These are phyloP conservation scores for Mesochorus sp. DNA, from an alignment of 2,888 invertebrate species.

Conservation along the genomic window DNA sequence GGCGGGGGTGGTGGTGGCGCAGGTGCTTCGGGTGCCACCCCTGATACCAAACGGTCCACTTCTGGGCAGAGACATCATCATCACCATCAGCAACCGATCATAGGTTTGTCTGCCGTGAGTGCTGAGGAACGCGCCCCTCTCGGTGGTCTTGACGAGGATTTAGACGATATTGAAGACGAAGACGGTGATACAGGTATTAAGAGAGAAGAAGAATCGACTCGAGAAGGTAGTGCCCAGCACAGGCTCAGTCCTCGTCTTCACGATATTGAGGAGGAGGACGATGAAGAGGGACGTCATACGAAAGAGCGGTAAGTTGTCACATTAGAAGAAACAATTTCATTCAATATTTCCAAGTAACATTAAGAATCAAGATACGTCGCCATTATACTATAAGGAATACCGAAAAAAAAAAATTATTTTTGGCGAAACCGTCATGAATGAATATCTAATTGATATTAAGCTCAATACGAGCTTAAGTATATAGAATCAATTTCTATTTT, in stretches of 20 bases:
- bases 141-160: slow-evolving; percentile 75
- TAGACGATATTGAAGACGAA: slow-evolving; percentile 74
- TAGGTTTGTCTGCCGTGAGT: slow-evolving; percentile 82
- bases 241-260: slow-evolving; percentile 89
- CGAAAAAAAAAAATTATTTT: not conserved
- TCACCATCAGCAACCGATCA: slow-evolving; percentile 74
- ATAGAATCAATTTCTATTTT: no score
- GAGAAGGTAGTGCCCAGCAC: slow-evolving; percentile 82
- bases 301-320: slow-evolving; percentile 78
- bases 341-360: not conserved
- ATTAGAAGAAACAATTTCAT: not conserved
- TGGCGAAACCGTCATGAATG: not conserved
- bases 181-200: slow-evolving; percentile 65
- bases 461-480: no score
- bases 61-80: slow-evolving; percentile 76
- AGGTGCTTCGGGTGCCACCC: slow-evolving; percentile 66
- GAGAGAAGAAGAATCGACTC: slow-evolving; percentile 58
- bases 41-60: slow-evolving; percentile 57
- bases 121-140: slow-evolving; percentile 83
- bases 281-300: slow-evolving; percentile 83
- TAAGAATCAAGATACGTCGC: not conserved
- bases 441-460: not conserved
- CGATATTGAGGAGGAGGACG: slow-evolving; percentile 93
- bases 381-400: not conserved
- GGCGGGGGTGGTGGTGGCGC: slow-evolving; percentile 80